phyloP scores from a whole-genome alignment of 2,888 invertebrate genomes.

The Epistrophe eligans region DNA sequence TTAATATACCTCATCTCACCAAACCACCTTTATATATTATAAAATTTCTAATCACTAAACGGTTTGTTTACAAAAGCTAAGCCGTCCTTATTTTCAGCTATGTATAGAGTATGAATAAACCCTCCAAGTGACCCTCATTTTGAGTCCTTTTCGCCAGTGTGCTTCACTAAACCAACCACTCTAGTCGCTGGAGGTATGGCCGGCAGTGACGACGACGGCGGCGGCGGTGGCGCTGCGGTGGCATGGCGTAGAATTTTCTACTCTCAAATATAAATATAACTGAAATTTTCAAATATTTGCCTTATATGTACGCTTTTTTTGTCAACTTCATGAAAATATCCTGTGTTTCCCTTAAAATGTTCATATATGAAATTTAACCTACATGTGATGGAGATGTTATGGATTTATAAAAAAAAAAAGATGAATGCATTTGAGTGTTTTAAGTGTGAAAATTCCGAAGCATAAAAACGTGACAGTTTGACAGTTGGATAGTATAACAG shows the following conservation, averaged over 20 bases:
- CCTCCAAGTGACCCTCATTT: conserved; percentile 31
- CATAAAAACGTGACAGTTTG: too few species aligned
- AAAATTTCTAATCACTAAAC: conserved; percentile 70
- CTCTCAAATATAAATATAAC: background rate
- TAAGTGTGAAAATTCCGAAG: too few species aligned
- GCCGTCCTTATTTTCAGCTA: conserved; percentile 11
- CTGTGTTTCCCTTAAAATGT: background rate
- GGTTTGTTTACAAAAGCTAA: conserved; percentile 50
- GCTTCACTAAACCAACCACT: conserved; percentile 9
- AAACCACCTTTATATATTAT: background rate
- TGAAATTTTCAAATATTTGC: conserved; percentile 62
- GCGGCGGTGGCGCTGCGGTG: too few species aligned
- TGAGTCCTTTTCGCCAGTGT: background rate
- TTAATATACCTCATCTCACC: background rate
- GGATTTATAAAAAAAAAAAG: background rate
- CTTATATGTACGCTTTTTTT: conserved; percentile 25
- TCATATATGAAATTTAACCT: background rate
- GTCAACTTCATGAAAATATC: conserved; percentile 19
- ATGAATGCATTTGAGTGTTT: too few species aligned
- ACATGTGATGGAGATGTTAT: background rate
- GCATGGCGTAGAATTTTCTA: background rate
- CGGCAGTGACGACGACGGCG: too few species aligned
- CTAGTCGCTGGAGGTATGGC: too few species aligned
- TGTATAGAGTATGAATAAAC: background rate
- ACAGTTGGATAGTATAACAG: too few species aligned